A percentile compares a stretch with the other conserved stretches of the same genome.
These are phyloP conservation scores for Lontra canadensis DNA, from an alignment of 2,113 vertebrate genomes.

Conservation along the genomic window DNA sequence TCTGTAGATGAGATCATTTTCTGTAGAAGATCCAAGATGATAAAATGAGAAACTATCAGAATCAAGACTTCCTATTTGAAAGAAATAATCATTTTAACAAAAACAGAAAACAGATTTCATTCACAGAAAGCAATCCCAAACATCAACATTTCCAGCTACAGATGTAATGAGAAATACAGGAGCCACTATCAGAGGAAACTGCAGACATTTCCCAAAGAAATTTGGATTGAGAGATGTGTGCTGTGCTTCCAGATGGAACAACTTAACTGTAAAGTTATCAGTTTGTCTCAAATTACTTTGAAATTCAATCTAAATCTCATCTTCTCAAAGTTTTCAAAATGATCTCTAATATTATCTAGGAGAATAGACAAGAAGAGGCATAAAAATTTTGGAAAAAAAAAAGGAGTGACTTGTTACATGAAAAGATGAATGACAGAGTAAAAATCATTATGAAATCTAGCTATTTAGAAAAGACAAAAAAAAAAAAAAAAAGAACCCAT, in stretches of 20 bases:
- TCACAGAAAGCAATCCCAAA: slow-evolving; percentile 37
- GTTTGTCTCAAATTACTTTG: background rate
- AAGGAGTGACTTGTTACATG: background rate
- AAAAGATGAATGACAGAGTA: slow-evolving; percentile 19
- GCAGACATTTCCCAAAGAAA: background rate
- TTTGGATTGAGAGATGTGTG: background rate
- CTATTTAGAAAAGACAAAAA: background rate
- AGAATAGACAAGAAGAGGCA: background rate
- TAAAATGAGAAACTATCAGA: background rate
- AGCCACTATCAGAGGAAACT: background rate
- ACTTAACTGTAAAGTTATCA: background rate
- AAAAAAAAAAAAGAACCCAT: background rate
- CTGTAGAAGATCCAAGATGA: background rate
- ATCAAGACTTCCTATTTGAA: background rate
- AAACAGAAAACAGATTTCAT: background rate
- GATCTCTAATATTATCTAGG: background rate
- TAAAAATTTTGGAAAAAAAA: background rate
- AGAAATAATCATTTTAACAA: background rate
- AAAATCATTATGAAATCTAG: background rate
- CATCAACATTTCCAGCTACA: background rate
- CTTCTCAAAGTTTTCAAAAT: slow-evolving; percentile 24
- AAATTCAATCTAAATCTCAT: slow-evolving; percentile 43
- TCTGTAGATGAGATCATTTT: background rate
- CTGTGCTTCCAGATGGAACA: background rate
- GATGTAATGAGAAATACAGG: background rate